Conservation (phyloP, 2,888 invertebrate species). For the Troides aeacus region DNA sequence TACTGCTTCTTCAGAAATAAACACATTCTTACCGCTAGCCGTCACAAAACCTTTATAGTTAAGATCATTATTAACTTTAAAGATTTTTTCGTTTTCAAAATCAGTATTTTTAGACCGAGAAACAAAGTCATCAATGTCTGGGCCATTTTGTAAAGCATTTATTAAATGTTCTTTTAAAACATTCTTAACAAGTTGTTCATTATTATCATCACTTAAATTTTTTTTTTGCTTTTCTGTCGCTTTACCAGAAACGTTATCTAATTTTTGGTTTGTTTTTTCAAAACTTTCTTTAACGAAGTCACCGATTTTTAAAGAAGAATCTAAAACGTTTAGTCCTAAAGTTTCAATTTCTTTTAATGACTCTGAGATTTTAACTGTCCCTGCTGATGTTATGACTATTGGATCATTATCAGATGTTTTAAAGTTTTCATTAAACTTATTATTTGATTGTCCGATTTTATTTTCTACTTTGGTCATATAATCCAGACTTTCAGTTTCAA, state of each 20-base stretch:
- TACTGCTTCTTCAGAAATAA: slow-evolving; percentile 47
- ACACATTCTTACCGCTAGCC: slow-evolving; percentile 46
- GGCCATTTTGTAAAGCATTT: background rate
- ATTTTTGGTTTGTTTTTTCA: slow-evolving; percentile 55
- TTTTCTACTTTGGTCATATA: background rate
- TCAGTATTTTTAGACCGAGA: background rate
- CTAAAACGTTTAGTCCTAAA: background rate
- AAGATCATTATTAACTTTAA: background rate
- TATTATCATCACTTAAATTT: slow-evolving; percentile 37
- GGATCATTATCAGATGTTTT: slow-evolving; percentile 48
- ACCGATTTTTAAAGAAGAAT: background rate
- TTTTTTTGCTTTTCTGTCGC: slow-evolving; percentile 36
- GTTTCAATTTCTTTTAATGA: slow-evolving; percentile 45
- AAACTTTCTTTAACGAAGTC: slow-evolving; percentile 40
- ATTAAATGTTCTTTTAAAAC: background rate
- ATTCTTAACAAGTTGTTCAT: background rate
- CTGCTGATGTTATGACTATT: slow-evolving; percentile 43
- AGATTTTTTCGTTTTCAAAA: background rate
- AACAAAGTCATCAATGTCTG: background rate
- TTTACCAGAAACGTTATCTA: slow-evolving; percentile 42
- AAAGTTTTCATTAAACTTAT: slow-evolving; percentile 12
- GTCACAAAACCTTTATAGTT: slow-evolving; percentile 44
- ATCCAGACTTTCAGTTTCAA: background rate
- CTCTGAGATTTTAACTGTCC: slow-evolving; percentile 40
- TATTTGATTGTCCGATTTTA: background rate